These are phyloP conservation scores for Ruditapes philippinarum DNA, from an alignment of 1,140 invertebrate genomes.

Conservation along the genomic window DNA sequence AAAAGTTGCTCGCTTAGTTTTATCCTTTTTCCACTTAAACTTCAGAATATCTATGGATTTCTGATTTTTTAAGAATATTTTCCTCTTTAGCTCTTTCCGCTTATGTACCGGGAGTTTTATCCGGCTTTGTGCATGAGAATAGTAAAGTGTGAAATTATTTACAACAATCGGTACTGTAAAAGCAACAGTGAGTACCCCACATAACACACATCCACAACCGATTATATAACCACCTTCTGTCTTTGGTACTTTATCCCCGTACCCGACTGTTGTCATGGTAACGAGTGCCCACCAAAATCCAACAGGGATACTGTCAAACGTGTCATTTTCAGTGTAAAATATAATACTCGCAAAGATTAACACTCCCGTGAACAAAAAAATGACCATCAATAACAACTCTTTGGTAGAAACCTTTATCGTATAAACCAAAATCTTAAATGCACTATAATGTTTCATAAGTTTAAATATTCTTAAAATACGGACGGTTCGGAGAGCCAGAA, in stretches of 20 bases:
- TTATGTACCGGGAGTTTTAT: slow-evolving; percentile 82
- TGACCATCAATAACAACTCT: slow-evolving; percentile 84
- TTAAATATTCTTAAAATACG: slow-evolving; percentile 85
- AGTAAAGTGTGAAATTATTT: slow-evolving; percentile 99
- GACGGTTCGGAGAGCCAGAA: slow-evolving; percentile 81
- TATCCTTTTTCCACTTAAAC: slow-evolving; percentile 74
- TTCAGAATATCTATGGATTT: slow-evolving; percentile 80
- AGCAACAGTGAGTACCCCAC: slow-evolving; percentile 98
- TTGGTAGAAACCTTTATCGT: slow-evolving; percentile 86
- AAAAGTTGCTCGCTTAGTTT: slow-evolving; percentile 67
- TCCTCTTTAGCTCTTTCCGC: slow-evolving; percentile 80
- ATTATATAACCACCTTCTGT: slow-evolving; percentile 94
- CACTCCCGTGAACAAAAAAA: slow-evolving; percentile 85
- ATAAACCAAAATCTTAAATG: slow-evolving; percentile 86
- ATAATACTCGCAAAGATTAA: slow-evolving; percentile 86
- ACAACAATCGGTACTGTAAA: slow-evolving; percentile 99
- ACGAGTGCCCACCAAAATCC: slow-evolving; percentile 99
- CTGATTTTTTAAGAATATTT: slow-evolving; percentile 80
- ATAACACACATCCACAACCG: slow-evolving; percentile 97
- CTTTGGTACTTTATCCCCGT: slow-evolving; percentile 88
- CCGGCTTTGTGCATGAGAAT: slow-evolving; percentile 89
- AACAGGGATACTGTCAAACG: slow-evolving; percentile 93
- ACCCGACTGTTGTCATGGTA: slow-evolving; percentile 99
- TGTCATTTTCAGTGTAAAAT: slow-evolving; percentile 83
- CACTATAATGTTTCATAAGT: slow-evolving; percentile 86